Conservation (phyloP, 2,888 invertebrate genomes). For the Prosopocoilus inquinatus region DNA sequence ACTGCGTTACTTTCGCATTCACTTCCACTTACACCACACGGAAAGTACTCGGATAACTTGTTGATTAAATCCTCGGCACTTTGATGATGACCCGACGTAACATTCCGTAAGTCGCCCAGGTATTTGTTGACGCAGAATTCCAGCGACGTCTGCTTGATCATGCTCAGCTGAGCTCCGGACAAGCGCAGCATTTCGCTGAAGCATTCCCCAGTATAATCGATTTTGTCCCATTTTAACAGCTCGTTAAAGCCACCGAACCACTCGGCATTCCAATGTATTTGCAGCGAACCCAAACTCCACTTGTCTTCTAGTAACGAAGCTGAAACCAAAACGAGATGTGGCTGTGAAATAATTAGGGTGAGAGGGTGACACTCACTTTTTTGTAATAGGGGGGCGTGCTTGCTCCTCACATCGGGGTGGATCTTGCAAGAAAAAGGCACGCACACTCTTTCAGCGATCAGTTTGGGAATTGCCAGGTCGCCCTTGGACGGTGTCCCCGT, state of each 20-base stretch:
- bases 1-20: background rate
- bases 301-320: conserved; percentile 36
- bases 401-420: conserved; percentile 54
- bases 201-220: conserved; percentile 29
- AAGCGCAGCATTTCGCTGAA: conserved; percentile 42
- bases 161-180: conserved; percentile 50
- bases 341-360: conserved; percentile 12
- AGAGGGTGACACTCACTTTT: too few species aligned
- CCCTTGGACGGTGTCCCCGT: conserved; percentile 42
- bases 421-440: conserved; percentile 53
- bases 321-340: conserved; percentile 19
- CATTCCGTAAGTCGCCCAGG: conserved; percentile 61
- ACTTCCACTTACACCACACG: background rate
- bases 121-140: conserved; percentile 55
- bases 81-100: conserved; percentile 57
- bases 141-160: conserved; percentile 56
- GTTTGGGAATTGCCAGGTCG: conserved; percentile 52
- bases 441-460: conserved; percentile 48
- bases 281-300: conserved; percentile 44
- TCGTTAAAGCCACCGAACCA: conserved; percentile 47
- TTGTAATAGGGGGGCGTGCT: conserved; percentile 44
- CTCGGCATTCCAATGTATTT: conserved; percentile 51
- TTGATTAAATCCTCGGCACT: conserved; percentile 58
- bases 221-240: conserved; percentile 39
- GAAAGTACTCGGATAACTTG: conserved; percentile 57